Evolutionary conservation across 2,888 invertebrate genomes (phyloP), one percentile per base, ranked within the genome.

Genomic region (Apotomis turbidana): DNA sequence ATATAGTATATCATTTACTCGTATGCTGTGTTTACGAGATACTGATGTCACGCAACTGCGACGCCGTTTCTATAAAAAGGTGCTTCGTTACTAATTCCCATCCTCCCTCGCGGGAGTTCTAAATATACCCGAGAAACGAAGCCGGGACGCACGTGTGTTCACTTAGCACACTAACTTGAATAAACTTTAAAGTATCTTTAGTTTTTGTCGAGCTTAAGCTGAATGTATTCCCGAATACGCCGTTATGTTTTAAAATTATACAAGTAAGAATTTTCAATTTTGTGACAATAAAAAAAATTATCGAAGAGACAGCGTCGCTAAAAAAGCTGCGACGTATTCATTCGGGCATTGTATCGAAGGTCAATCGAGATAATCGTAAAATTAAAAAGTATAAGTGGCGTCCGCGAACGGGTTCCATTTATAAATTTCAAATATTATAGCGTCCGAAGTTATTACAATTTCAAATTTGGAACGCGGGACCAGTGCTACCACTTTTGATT

Each of bases 311-410:
- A 74, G 76, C 68, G 70, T 71, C 74, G 66, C 68, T 75, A 84
- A 87, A 88, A 88, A 88, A 87, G 82, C 81, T 79, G 79, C 86
- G 86, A 90, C 83, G 86, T 88, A 89, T 91, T 87, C 89, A 91
- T 90, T 86, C 87, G 87, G 85, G 85, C 87, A 85, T 83, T 81
- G 87, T 84, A 87, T 83, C 89, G 91, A 92, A 92, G 93, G 91
- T 91, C 91, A 88, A 84, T 82, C 86, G 85, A 85, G 87, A 89
- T 90, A 88, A 74, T 73, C 67, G 71, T 88, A 87, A 90, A 91
- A 92, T 93, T 92, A 93, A 93, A 93, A 93, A 93, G 93, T 93
- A 91, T 92, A 93, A 93, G 86, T 85, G 87, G 87, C 81, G 81
- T 85, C 82, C 84, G 80, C 84, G 87, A 85, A 85, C 84, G 81